These are phyloP conservation scores for Manis pentadactyla DNA, from an alignment of 2,797 vertebrate genomes.

Conservation along the genomic window DNA sequence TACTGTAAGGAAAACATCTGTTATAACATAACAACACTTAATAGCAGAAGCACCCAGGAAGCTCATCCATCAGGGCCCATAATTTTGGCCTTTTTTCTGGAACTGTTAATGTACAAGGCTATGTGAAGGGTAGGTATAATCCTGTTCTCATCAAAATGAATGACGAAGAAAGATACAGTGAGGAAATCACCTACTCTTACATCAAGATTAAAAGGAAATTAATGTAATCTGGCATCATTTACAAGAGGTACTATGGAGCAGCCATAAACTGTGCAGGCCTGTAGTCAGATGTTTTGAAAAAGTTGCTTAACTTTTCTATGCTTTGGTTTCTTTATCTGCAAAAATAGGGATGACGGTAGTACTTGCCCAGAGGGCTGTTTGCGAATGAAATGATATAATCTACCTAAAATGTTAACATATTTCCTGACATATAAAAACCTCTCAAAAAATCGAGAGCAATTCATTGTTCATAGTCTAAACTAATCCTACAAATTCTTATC, in stretches of 20 bases:
- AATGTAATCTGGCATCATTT: neutral
- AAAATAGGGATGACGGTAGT: neutral
- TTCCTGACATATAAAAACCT: neutral
- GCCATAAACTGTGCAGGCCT: neutral
- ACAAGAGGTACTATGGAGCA: neutral
- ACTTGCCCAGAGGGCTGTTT: neutral
- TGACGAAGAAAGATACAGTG: neutral
- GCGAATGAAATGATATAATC: neutral
- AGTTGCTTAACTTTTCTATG: neutral
- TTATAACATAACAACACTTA: neutral
- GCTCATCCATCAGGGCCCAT: fast-evolving
- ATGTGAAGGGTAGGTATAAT: neutral
- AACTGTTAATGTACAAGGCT: neutral
- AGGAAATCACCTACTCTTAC: neutral
- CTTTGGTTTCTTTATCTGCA: neutral
- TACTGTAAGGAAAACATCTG: neutral
- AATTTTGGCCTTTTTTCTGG: neutral
- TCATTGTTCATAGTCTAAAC: neutral
- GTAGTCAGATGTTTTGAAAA: neutral
- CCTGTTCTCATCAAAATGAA: neutral
- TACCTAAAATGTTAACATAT: neutral
- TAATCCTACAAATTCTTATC: neutral
- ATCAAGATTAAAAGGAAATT: neutral
- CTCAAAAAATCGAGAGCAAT: neutral
- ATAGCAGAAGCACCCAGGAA: neutral